Percentiles rank a stretch among this genome's conserved stretches.
phyloP scores from a whole-genome alignment of 2,113 vertebrate species.

The Sigmodon hispidus region DNA sequence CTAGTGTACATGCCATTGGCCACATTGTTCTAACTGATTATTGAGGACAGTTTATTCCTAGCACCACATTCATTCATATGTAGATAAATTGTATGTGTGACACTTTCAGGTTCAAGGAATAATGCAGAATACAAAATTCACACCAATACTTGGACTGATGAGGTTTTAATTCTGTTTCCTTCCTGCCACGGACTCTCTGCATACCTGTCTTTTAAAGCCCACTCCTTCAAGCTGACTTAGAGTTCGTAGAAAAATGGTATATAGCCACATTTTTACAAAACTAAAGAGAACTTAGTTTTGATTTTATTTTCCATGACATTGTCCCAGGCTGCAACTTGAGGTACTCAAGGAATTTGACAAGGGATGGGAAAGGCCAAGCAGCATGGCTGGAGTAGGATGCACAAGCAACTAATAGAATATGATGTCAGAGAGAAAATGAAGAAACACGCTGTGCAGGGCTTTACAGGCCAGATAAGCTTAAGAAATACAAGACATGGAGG shows the following conservation, averaged over 20 bases:
- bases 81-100: background rate
- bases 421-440: background rate
- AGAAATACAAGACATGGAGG: background rate
- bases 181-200: background rate
- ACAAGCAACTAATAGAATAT: background rate
- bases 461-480: background rate
- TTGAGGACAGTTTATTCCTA: background rate
- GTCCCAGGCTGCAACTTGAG: constrained; percentile 15
- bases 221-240: background rate
- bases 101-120: background rate
- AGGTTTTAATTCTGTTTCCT: background rate
- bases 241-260: background rate
- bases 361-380: background rate
- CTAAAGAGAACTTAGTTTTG: background rate
- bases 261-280: background rate
- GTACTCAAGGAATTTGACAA: constrained; percentile 13
- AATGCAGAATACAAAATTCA: background rate
- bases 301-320: background rate
- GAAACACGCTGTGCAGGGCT: background rate
- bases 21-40: background rate
- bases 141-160: background rate
- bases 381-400: background rate
- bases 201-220: background rate
- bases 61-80: background rate
- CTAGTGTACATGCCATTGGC: background rate